phyloP scores from a whole-genome alignment of 2,797 vertebrate species.

The Hybognathus amarus region DNA sequence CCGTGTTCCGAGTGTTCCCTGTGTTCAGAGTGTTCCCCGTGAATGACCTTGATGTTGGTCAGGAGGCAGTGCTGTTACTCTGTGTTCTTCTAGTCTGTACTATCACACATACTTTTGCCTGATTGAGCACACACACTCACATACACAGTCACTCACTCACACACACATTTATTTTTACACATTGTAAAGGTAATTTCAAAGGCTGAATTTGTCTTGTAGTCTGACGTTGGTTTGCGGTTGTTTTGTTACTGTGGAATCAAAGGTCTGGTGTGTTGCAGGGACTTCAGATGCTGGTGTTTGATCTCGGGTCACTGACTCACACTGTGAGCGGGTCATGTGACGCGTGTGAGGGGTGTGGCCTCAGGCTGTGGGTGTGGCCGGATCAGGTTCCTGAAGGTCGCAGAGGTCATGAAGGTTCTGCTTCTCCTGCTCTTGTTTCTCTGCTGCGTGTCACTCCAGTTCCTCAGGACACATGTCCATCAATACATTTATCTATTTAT shows the following conservation, averaged over 20 bases:
- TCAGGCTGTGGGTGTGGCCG: neutral
- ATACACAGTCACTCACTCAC: neutral
- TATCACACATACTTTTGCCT: neutral
- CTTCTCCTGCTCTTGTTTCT: slow-evolving; percentile 29
- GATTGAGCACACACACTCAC: neutral
- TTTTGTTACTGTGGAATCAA: neutral
- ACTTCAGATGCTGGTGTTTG: neutral
- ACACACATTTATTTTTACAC: neutral
- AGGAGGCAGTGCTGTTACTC: neutral
- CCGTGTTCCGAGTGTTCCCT: too few species aligned
- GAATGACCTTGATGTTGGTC: neutral
- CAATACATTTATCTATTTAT: neutral
- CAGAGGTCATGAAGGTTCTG: slow-evolving; percentile 29
- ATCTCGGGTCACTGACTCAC: neutral
- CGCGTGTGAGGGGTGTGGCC: neutral
- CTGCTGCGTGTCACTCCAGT: neutral
- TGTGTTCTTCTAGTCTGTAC: neutral
- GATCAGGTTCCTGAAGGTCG: slow-evolving; percentile 38
- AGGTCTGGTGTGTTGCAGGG: neutral
- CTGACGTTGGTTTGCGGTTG: neutral
- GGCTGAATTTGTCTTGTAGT: neutral
- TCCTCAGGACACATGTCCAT: neutral
- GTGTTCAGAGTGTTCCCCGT: too few species aligned
- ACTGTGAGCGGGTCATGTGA: neutral
- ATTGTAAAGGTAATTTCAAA: too few species aligned